Evolutionary conservation across 37 sponge, comb jelly and placozoan genomes (phyloP).

Genomic region (Geodia barretti): DNA sequence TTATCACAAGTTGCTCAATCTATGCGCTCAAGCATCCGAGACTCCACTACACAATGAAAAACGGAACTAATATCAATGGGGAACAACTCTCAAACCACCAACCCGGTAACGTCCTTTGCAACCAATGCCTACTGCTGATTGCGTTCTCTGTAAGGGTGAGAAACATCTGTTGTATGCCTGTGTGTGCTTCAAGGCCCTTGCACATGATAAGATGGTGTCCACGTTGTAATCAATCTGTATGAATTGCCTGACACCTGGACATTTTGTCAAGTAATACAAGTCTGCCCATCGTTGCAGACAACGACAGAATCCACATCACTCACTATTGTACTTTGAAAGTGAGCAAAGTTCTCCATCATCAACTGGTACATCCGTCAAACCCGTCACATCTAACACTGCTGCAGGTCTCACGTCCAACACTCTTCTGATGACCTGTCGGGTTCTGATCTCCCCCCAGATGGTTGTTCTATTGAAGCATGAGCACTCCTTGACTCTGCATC

Average conservation of each 20-base stretch:
- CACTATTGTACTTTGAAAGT: slow-evolving; percentile 5
- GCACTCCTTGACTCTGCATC: slow-evolving; percentile 28
- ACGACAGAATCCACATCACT: slow-evolving; percentile 20
- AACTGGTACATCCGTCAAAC: background rate
- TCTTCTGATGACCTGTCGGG: slow-evolving; percentile 35
- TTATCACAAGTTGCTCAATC: slow-evolving; percentile 16
- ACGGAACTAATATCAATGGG: too few species aligned
- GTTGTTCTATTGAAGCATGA: slow-evolving; percentile 23
- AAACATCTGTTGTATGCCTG: slow-evolving; percentile 24
- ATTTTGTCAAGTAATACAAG: slow-evolving; percentile 10
- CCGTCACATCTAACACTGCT: slow-evolving; percentile 13
- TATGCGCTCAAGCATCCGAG: slow-evolving; percentile 28
- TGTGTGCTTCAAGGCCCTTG: background rate
- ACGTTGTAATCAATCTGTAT: slow-evolving; percentile 4
- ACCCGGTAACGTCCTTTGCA: too few species aligned
- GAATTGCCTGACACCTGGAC: slow-evolving; percentile 19
- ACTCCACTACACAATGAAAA: background rate
- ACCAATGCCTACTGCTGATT: too few species aligned
- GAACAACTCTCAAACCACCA: too few species aligned
- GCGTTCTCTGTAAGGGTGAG: slow-evolving; percentile 8
- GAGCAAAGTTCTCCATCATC: too few species aligned
- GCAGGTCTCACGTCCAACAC: slow-evolving; percentile 11
- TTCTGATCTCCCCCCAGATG: slow-evolving; percentile 21
- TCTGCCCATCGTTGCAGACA: slow-evolving; percentile 8
- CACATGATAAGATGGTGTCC: slow-evolving; percentile 19